A percentile compares a stretch with the other conserved stretches of the same genome.
These are phyloP conservation scores for Cettia cetti DNA, from an alignment of 2,113 vertebrate genomes.

Conservation along the genomic window DNA sequence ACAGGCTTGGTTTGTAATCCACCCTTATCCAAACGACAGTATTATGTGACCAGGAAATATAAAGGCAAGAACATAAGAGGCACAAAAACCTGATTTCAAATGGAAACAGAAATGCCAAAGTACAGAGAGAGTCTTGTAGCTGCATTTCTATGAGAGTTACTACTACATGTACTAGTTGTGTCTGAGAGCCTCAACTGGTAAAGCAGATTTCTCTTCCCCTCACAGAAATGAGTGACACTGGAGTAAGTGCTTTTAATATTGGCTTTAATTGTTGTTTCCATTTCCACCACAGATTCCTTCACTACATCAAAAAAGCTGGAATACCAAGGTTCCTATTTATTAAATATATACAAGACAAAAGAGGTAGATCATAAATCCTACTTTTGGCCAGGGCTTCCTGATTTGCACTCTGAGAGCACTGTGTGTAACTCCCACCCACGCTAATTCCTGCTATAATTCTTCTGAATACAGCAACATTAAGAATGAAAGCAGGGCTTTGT, in stretches of 20 bases:
- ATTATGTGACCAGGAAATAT: neutral
- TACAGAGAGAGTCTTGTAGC: neutral
- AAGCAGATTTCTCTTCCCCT: neutral
- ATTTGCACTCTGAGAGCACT: neutral
- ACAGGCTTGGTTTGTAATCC: neutral
- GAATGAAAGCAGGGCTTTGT: neutral
- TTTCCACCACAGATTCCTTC: neutral
- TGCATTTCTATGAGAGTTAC: neutral
- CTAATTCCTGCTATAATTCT: constrained; percentile 2
- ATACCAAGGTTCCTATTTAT: neutral
- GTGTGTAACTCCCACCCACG: neutral
- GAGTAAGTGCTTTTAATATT: neutral
- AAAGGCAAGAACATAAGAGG: neutral
- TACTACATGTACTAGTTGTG: no score
- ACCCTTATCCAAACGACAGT: rapidly evolving
- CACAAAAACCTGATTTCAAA: neutral
- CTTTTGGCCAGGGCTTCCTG: neutral
- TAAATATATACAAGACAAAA: neutral
- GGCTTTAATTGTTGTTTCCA: neutral
- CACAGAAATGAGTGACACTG: neutral
- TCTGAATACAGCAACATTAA: neutral
- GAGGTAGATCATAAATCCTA: neutral
- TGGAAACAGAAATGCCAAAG: neutral
- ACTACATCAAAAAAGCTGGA: neutral
- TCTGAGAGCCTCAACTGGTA: neutral